These are phyloP conservation scores for Epizoanthus rinbou DNA, from an alignment of 92 coral and sea anemone species.

Conservation along the genomic window DNA sequence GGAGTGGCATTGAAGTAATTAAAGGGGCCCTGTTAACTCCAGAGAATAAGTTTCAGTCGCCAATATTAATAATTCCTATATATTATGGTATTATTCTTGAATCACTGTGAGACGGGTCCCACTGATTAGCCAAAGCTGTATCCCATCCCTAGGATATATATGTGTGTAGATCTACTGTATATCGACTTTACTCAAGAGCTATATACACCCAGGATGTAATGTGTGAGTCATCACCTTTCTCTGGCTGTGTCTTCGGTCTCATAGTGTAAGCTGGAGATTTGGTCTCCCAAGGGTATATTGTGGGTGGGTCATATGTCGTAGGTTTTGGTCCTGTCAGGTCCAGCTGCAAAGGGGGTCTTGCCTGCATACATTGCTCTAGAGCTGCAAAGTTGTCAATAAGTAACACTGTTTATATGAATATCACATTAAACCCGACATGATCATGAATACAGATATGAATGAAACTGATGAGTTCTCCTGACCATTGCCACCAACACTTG, in stretches of 20 bases:
- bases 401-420: not conserved
- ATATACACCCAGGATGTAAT: not conserved
- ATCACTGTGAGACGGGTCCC: too few species aligned
- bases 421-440: not conserved
- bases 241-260: slow-evolving; percentile 99
- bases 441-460: not conserved
- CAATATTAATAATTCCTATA: too few species aligned
- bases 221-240: slow-evolving; percentile 66
- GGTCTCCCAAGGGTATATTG: slow-evolving; percentile 81
- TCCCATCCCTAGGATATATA: too few species aligned
- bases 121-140: too few species aligned
- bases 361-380: slow-evolving; percentile 63
- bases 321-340: slow-evolving; percentile 91
- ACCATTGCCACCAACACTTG: too few species aligned
- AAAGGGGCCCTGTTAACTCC: too few species aligned
- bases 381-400: slow-evolving; percentile 22
- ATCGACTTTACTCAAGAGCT: not conserved
- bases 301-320: slow-evolving; percentile 86
- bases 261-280: slow-evolving; percentile 86
- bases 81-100: too few species aligned
- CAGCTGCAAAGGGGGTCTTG: slow-evolving; percentile 75
- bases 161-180: too few species aligned
- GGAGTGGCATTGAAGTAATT: too few species aligned
- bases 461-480: too few species aligned
- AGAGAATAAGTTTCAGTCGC: too few species aligned